These are phyloP conservation scores for Chlamydotis undulata DNA, from an alignment of 2,113 vertebrate species.

Conservation along the genomic window DNA sequence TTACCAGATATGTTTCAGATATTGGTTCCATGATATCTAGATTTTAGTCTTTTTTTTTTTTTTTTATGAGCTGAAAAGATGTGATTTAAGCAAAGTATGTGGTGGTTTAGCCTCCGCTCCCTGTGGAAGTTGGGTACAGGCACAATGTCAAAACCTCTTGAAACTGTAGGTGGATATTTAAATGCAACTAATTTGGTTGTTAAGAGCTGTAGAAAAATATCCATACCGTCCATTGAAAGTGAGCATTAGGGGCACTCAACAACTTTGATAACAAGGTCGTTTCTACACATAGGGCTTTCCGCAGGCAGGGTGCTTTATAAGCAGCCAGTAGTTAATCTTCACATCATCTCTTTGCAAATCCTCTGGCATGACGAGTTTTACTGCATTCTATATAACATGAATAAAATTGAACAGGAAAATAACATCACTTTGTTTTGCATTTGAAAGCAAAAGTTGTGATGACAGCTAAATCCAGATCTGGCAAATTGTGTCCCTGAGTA, in stretches of 20 bases:
- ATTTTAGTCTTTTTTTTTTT: neutral
- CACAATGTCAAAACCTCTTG: neutral
- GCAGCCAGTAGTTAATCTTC: constrained; percentile 61
- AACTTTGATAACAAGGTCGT: constrained; percentile 57
- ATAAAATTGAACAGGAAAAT: constrained; percentile 50
- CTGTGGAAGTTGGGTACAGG: neutral
- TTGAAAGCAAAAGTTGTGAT: constrained; percentile 60
- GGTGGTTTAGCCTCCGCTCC: neutral
- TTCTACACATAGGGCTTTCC: constrained; percentile 42
- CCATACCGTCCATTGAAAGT: neutral
- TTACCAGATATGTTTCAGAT: neutral
- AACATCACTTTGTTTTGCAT: constrained; percentile 33
- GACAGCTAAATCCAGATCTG: constrained; percentile 37
- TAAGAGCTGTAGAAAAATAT: neutral
- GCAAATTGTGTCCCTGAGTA: neutral
- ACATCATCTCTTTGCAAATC: constrained; percentile 59
- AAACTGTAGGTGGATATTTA: neutral
- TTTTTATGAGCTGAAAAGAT: neutral
- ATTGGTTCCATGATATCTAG: neutral
- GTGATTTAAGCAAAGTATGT: neutral
- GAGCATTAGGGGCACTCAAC: neutral
- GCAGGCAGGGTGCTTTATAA: constrained; percentile 27
- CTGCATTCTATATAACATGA: constrained; percentile 43
- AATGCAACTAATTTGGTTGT: neutral
- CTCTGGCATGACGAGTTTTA: constrained; percentile 53